A percentile compares a stretch with the other conserved stretches of the same genome.
Evolutionary conservation across 2,113 vertebrate species (phyloP).

Genomic region (Saguinus midas): DNA sequence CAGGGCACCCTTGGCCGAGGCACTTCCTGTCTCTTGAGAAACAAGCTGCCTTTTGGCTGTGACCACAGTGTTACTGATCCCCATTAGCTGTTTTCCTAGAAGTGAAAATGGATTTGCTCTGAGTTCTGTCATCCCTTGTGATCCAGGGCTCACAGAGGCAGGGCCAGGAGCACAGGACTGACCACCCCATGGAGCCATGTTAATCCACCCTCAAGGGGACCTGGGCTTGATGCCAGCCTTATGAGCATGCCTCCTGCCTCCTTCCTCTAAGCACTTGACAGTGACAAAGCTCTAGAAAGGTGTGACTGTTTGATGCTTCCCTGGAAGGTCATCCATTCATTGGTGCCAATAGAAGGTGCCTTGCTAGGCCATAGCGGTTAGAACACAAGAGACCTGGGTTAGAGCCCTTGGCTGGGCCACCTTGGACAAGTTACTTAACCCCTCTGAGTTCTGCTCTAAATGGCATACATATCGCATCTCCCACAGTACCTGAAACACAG

Average conservation of each 20-base stretch:
- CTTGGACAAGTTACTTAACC: background rate
- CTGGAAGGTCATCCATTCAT: background rate
- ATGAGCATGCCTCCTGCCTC: background rate
- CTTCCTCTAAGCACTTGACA: background rate
- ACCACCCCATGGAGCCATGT: background rate
- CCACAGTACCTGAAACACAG: background rate
- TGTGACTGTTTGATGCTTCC: background rate
- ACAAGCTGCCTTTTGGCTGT: slow-evolving; percentile 19
- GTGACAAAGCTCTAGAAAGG: background rate
- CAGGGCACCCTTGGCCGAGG: background rate
- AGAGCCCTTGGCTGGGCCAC: background rate
- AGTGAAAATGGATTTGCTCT: slow-evolving; percentile 49
- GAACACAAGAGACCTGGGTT: background rate
- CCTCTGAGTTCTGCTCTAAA: background rate
- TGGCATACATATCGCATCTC: background rate
- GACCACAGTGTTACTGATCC: background rate
- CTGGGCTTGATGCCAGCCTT: background rate
- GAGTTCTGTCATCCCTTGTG: slow-evolving; percentile 29
- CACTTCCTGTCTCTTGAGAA: slow-evolving; percentile 42
- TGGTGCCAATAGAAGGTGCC: background rate
- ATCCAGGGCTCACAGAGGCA: background rate
- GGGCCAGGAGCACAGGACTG: background rate
- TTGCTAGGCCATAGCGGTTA: background rate
- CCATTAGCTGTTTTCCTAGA: slow-evolving; percentile 46
- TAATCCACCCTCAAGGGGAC: background rate